Percentiles rank a stretch among this genome's conserved stretches.
These are phyloP conservation scores for Mormyrus lacerda DNA, from an alignment of 2,113 vertebrate species.

Conservation along the genomic window DNA sequence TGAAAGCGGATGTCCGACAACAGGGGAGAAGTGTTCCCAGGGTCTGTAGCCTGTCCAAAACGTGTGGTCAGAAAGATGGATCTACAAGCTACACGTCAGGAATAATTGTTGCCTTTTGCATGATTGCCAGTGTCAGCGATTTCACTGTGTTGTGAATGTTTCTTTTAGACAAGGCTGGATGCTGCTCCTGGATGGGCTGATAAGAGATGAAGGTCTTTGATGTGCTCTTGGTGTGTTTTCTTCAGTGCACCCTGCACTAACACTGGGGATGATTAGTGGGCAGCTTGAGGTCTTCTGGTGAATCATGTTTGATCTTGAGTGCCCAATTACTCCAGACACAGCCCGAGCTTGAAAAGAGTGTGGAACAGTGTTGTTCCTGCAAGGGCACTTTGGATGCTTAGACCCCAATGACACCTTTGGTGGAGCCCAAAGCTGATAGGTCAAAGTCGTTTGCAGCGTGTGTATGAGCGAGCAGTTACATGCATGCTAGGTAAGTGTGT, in stretches of 20 bases:
- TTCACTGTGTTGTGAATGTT: not conserved
- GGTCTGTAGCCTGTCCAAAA: not conserved
- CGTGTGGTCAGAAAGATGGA: not conserved
- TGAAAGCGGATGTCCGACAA: not conserved
- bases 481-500: not conserved
- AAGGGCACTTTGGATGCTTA: not conserved
- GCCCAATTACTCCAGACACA: conserved; percentile 57
- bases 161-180: not conserved
- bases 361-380: not conserved
- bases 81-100: not conserved
- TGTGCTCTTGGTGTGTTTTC: conserved; percentile 62
- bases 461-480: not conserved
- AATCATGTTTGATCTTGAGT: conserved; percentile 64
- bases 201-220: conserved; percentile 53
- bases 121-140: not conserved
- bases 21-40: not conserved
- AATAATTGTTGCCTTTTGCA: not conserved
- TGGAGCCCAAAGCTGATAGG: not conserved
- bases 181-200: conserved; percentile 24
- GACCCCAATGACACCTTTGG: not conserved
- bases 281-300: conserved; percentile 62
- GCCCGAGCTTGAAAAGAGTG: conserved; percentile 35
- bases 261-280: conserved; percentile 54
- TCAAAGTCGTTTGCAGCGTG: not conserved
- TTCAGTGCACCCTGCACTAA: conserved; percentile 50